These are phyloP conservation scores for Torymus auratus DNA, from an alignment of 2,888 invertebrate species.

Conservation along the genomic window DNA sequence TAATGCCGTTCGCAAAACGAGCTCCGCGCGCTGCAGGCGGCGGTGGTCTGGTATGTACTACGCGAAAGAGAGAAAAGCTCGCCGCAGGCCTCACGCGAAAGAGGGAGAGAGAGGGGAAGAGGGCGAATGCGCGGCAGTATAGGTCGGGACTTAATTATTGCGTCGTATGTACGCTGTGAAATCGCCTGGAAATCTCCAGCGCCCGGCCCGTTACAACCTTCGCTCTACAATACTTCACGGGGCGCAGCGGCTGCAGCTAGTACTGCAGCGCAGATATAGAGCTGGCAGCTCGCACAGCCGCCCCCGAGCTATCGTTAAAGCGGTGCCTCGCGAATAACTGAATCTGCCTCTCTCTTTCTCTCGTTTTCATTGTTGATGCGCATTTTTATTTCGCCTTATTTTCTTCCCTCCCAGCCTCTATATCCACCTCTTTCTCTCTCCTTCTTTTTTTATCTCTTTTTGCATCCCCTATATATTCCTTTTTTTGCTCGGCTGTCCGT, in stretches of 20 bases:
- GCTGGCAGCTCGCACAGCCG: not conserved
- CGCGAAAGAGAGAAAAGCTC: not conserved
- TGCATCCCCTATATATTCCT: not conserved
- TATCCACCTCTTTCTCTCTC: too few species aligned
- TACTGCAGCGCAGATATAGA: not conserved
- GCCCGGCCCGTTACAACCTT: constrained; percentile 38
- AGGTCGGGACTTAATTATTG: constrained; percentile 54
- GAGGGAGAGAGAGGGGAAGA: too few species aligned
- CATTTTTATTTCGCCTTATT: constrained; percentile 42
- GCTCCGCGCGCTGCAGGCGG: not conserved
- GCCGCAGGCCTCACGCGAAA: not conserved
- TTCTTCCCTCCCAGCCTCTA: not conserved
- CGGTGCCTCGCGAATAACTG: constrained; percentile 43
- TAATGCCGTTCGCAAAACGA: constrained; percentile 62
- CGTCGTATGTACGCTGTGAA: constrained; percentile 45
- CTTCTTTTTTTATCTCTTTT: not conserved
- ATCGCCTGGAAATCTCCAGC: constrained; percentile 54
- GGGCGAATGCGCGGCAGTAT: not conserved
- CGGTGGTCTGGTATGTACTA: not conserved
- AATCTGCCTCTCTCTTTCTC: constrained; percentile 17
- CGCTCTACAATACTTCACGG: constrained; percentile 36
- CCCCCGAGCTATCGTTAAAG: constrained; percentile 51
- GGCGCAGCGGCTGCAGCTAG: not conserved
- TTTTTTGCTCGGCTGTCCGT: not conserved
- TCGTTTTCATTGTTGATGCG: constrained; percentile 32